Evolutionary conservation across 2,888 invertebrate species (phyloP).

Genomic region (Tetrapedia diversipes): DNA sequence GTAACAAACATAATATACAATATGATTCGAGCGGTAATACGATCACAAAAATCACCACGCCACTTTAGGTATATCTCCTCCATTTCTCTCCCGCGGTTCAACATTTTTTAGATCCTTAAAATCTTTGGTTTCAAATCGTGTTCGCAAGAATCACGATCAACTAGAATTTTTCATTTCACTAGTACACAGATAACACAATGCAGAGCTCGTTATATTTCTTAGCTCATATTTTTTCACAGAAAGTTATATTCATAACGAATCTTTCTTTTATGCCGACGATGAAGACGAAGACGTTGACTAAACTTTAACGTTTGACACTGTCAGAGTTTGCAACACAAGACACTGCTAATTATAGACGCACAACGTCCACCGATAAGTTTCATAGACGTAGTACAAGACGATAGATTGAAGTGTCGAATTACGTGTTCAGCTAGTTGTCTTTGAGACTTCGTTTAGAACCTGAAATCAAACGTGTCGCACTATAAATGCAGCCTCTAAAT

Average conservation of each 20-base stretch:
- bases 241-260: constrained; percentile 32
- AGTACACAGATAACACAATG: constrained; percentile 53
- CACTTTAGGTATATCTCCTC: neutral
- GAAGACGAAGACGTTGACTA: constrained; percentile 5
- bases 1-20: constrained; percentile 56
- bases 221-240: too few species aligned
- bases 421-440: constrained; percentile 13
- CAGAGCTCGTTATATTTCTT: constrained; percentile 26
- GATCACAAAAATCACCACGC: constrained; percentile 52
- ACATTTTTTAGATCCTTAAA: constrained; percentile 17
- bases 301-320: neutral
- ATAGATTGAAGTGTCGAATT: constrained; percentile 18
- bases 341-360: too few species aligned
- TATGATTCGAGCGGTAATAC: constrained; percentile 50
- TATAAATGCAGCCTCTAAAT: neutral
- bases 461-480: constrained; percentile 33
- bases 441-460: constrained; percentile 23
- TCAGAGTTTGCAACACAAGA: constrained; percentile 15
- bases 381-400: constrained; percentile 31
- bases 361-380: constrained; percentile 48
- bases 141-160: constrained; percentile 3
- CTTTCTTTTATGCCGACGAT: constrained; percentile 11
- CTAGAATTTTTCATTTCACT: constrained; percentile 35
- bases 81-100: neutral
- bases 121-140: constrained; percentile 40